A percentile compares a stretch with the other conserved stretches of the same genome.
Conservation (phyloP, 2,113 vertebrate genomes). For the Tragelaphus scriptus region DNA sequence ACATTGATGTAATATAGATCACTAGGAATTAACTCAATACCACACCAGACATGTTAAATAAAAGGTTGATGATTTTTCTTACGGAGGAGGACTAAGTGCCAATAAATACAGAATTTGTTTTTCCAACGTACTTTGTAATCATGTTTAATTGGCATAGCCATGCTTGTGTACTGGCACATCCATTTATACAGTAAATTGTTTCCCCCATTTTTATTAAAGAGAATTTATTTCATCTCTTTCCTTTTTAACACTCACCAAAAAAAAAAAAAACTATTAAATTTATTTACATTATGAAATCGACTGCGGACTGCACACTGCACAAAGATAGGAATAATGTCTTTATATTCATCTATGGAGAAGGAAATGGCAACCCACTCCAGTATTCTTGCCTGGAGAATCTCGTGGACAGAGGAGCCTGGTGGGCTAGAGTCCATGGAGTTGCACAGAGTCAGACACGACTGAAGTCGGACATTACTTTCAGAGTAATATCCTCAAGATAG, state of each 20-base stretch:
- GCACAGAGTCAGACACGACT: neutral
- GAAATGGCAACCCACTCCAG: neutral
- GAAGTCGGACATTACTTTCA: neutral
- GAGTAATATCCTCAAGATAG: neutral
- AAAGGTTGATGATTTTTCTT: neutral
- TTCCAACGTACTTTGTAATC: neutral
- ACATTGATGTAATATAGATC: neutral
- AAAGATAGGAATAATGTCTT: neutral
- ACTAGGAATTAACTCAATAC: neutral
- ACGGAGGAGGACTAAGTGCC: neutral
- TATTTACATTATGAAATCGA: neutral
- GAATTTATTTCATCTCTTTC: neutral
- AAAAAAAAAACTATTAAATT: neutral
- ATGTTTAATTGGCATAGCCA: neutral
- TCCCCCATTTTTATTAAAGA: neutral
- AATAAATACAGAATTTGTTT: neutral
- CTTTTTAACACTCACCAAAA: neutral
- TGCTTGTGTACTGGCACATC: neutral
- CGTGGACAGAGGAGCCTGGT: neutral
- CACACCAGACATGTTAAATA: neutral
- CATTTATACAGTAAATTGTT: neutral
- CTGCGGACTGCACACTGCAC: neutral
- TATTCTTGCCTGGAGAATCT: neutral
- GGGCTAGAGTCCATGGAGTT: neutral
- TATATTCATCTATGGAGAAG: neutral